Evolutionary conservation across 2,113 vertebrate species (phyloP).

Genomic region (Genyomyrus donnyi): DNA sequence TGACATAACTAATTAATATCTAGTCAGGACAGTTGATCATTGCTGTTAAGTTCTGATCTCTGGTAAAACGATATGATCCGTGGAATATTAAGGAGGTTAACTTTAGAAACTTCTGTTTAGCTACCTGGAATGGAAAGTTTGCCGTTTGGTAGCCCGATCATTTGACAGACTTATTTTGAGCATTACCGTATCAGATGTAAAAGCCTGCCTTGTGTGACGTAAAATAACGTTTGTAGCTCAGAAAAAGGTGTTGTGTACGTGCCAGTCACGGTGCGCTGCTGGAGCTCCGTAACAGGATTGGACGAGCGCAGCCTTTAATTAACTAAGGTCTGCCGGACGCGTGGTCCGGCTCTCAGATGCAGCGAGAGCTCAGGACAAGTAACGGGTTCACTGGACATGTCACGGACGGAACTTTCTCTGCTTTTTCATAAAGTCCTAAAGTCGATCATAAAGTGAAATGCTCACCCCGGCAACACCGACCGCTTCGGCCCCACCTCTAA

Average conservation of each 20-base stretch:
- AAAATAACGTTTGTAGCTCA: not conserved
- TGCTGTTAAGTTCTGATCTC: not conserved
- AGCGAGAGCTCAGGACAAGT: not conserved
- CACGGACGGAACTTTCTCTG: not conserved
- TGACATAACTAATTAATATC: not conserved
- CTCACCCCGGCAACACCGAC: slow-evolving; percentile 48
- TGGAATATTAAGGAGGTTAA: not conserved
- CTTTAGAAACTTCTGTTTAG: not conserved
- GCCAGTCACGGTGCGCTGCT: not conserved
- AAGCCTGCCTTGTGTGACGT: not conserved
- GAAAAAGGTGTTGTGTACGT: not conserved
- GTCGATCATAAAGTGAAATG: slow-evolving; percentile 43
- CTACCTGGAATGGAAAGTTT: not conserved
- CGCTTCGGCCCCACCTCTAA: slow-evolving; percentile 40
- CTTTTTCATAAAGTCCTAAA: not conserved
- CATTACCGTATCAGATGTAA: not conserved
- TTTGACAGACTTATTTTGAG: not conserved
- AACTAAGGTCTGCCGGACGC: not conserved
- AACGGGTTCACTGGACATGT: not conserved
- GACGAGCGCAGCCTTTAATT: not conserved
- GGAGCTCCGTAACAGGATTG: not conserved
- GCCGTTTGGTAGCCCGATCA: not conserved
- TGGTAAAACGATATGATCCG: not conserved
- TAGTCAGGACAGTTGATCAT: not conserved
- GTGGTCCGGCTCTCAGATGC: not conserved